These are phyloP conservation scores for Caenorhabditis sp. DNA, from an alignment of 2,888 invertebrate genomes.

Conservation along the genomic window DNA sequence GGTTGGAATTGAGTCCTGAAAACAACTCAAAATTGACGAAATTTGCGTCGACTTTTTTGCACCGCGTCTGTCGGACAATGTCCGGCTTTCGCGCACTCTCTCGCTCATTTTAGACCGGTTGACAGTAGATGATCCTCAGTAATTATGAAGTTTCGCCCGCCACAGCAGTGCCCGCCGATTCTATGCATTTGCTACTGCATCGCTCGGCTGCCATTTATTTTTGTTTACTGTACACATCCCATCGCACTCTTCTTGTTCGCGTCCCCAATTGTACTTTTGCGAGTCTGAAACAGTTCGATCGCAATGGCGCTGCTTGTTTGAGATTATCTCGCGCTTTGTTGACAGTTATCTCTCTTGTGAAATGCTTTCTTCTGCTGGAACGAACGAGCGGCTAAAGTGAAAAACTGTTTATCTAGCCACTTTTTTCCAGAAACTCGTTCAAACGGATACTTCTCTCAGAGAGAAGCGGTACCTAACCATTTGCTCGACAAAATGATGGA, in stretches of 20 bases:
- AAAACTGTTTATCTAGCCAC: conserved; percentile 35
- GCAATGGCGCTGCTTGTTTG: conserved; percentile 17
- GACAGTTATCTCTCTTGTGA: not conserved
- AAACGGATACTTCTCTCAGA: conserved; percentile 59
- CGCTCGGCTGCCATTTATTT: conserved; percentile 46
- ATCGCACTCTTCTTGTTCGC: conserved; percentile 1
- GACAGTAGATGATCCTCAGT: conserved; percentile 62
- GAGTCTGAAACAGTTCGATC: conserved; percentile 9
- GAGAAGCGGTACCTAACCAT: conserved; percentile 58
- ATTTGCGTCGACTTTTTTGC: conserved; percentile 52
- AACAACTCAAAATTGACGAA: conserved; percentile 56
- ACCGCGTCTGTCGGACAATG: not conserved
- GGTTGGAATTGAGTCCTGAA: conserved; percentile 37
- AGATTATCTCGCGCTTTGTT: conserved; percentile 15
- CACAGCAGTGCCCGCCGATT: conserved; percentile 29
- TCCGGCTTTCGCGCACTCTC: conserved; percentile 9
- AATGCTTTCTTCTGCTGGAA: conserved; percentile 8
- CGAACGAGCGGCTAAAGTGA: conserved; percentile 2
- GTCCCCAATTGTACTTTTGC: conserved; percentile 30
- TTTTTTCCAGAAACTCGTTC: conserved; percentile 55
- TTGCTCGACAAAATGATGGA: conserved; percentile 53
- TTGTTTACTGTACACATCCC: conserved; percentile 47
- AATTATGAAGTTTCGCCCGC: conserved; percentile 59
- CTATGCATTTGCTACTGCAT: conserved; percentile 39
- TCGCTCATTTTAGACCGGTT: conserved; percentile 59